Evolutionary conservation across 2,797 vertebrate genomes (phyloP).

Genomic region (Harpagifer antarcticus): DNA sequence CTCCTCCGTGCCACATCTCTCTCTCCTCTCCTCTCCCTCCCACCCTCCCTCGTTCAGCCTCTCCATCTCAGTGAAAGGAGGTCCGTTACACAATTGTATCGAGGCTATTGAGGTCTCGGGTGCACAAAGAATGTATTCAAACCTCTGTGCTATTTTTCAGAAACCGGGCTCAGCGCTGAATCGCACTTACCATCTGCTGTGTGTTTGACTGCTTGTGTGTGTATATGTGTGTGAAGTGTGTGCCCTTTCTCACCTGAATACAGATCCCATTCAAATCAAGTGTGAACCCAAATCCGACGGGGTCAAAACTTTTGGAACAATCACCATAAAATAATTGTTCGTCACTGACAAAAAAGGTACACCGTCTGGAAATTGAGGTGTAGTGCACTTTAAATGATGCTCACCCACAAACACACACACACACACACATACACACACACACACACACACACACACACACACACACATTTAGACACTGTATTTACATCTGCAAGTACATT

Average conservation of each 20-base stretch:
- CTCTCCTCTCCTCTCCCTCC: background rate
- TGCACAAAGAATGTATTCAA: slow-evolving; percentile 75
- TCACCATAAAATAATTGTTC: slow-evolving; percentile 14
- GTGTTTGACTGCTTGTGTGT: slow-evolving; percentile 26
- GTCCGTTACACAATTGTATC: slow-evolving; percentile 68
- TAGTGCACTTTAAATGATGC: slow-evolving; percentile 17
- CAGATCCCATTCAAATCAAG: slow-evolving; percentile 45
- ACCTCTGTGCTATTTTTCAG: slow-evolving; percentile 70
- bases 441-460: background rate
- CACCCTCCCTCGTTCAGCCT: slow-evolving; percentile 23
- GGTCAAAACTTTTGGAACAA: slow-evolving; percentile 49
- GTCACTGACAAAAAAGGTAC: slow-evolving; percentile 9
- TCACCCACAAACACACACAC: background rate
- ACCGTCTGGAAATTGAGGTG: slow-evolving; percentile 33
- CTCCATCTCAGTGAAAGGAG: slow-evolving; percentile 61
- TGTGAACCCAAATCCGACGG: slow-evolving; percentile 14
- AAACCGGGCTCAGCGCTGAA: slow-evolving; percentile 46
- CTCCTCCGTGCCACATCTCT: slow-evolving; percentile 12
- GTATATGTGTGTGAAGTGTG: slow-evolving; percentile 16
- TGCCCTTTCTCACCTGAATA: slow-evolving; percentile 45
- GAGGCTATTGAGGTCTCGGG: slow-evolving; percentile 66
- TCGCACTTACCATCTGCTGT: slow-evolving; percentile 62
- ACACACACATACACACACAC: slow-evolving; percentile 4
- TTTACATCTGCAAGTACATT: slow-evolving; percentile 22
- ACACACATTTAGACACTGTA: slow-evolving; percentile 1